These are phyloP conservation scores for Zele albiditarsus DNA, from an alignment of 2,888 invertebrate species.

Conservation along the genomic window DNA sequence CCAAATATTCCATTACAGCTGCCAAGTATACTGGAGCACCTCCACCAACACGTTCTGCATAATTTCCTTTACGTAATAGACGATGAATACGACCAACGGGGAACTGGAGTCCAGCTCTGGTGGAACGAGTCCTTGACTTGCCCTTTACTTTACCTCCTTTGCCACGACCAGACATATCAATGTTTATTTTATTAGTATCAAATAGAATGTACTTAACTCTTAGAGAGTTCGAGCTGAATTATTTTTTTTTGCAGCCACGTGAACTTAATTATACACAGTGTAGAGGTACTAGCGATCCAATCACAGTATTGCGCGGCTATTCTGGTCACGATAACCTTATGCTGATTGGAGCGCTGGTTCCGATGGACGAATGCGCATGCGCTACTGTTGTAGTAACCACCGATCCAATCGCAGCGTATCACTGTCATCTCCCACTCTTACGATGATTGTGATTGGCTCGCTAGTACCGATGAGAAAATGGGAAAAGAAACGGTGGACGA, in stretches of 20 bases:
- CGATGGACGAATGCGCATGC: background rate
- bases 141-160: constrained; percentile 58
- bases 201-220: background rate
- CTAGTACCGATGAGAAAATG: background rate
- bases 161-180: constrained; percentile 58
- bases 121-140: constrained; percentile 72
- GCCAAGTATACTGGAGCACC: constrained; percentile 76
- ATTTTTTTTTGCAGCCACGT: background rate
- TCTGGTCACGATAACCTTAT: too few relatives aligned
- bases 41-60: constrained; percentile 76
- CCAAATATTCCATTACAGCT: constrained; percentile 79
- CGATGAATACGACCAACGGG: too few relatives aligned
- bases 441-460: constrained; percentile 6
- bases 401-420: background rate
- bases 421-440: background rate
- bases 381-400: background rate
- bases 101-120: constrained; percentile 76
- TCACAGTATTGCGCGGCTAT: background rate
- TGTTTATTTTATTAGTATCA: background rate
- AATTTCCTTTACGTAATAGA: constrained; percentile 77
- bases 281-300: background rate
- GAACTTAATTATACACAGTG: background rate
- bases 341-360: too few relatives aligned
- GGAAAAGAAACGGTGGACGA: too few relatives aligned
- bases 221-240: background rate